Percentiles rank a stretch among this genome's conserved stretches.
Conservation (phyloP, 2,113 vertebrate species). For the Saguinus imperator region DNA sequence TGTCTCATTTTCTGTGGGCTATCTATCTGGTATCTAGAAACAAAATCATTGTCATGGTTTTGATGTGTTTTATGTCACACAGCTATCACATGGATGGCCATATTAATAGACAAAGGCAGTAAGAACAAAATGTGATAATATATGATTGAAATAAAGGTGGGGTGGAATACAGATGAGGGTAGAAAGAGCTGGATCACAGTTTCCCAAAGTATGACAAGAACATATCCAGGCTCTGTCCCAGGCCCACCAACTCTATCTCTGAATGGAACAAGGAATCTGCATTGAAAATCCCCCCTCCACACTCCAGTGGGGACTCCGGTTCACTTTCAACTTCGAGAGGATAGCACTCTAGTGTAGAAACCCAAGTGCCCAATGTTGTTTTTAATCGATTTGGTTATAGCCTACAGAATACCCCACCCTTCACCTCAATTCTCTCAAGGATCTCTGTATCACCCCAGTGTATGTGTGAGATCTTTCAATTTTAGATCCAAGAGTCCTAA, state of each 20-base stretch:
- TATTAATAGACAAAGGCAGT: neutral
- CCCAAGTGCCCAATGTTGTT: neutral
- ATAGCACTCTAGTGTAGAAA: neutral
- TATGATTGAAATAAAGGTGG: neutral
- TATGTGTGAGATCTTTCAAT: neutral
- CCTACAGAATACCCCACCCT: neutral
- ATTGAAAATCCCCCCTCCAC: neutral
- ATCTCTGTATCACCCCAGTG: neutral
- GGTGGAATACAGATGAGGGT: neutral
- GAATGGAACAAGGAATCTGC: neutral
- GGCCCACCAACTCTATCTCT: neutral
- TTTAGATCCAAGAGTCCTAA: neutral
- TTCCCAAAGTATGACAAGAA: neutral
- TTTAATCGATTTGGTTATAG: neutral
- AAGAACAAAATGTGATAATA: neutral
- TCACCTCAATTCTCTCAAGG: neutral
- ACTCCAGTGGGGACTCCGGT: rapidly evolving
- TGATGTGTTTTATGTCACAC: neutral
- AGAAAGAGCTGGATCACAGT: neutral
- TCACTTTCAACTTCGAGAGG: neutral
- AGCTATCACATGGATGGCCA: neutral
- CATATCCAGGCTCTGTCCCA: neutral
- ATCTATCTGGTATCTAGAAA: neutral
- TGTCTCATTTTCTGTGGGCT: neutral
- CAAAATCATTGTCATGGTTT: neutral